Evolutionary conservation across 2,797 vertebrate genomes (phyloP).

Genomic region (Linurgus olivaceus): DNA sequence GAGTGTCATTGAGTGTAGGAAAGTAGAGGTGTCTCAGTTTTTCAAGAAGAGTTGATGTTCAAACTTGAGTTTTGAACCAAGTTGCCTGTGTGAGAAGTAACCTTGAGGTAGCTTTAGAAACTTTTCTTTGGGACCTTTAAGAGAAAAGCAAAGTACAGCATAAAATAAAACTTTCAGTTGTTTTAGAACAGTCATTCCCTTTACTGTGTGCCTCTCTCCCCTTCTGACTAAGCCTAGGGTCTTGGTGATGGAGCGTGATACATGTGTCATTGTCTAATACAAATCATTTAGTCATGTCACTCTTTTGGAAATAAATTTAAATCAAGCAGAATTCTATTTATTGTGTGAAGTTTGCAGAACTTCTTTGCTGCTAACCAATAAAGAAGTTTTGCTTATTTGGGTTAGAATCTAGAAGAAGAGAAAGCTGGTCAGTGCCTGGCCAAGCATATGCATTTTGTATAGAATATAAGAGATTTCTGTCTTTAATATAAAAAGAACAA

Average conservation of each 20-base stretch:
- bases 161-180: neutral
- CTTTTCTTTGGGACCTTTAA: neutral
- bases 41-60: neutral
- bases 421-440: neutral
- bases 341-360: neutral
- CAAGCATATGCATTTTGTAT: neutral
- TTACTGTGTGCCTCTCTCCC: neutral
- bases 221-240: neutral
- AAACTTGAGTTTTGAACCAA: neutral
- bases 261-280: neutral
- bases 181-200: slow-evolving; percentile 6
- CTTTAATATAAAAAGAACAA: neutral
- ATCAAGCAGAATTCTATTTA: slow-evolving; percentile 36
- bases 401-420: neutral
- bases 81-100: slow-evolving; percentile 15
- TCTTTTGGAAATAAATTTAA: neutral
- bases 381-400: slow-evolving; percentile 15
- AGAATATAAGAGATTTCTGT: neutral
- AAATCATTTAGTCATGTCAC: neutral
- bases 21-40: neutral
- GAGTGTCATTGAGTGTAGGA: neutral
- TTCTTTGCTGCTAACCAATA: slow-evolving; percentile 32
- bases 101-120: neutral
- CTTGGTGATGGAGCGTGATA: neutral
- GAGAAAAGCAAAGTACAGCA: neutral